These are phyloP conservation scores for Drymonia ruficornis DNA, from an alignment of 2,888 invertebrate species.

Conservation along the genomic window DNA sequence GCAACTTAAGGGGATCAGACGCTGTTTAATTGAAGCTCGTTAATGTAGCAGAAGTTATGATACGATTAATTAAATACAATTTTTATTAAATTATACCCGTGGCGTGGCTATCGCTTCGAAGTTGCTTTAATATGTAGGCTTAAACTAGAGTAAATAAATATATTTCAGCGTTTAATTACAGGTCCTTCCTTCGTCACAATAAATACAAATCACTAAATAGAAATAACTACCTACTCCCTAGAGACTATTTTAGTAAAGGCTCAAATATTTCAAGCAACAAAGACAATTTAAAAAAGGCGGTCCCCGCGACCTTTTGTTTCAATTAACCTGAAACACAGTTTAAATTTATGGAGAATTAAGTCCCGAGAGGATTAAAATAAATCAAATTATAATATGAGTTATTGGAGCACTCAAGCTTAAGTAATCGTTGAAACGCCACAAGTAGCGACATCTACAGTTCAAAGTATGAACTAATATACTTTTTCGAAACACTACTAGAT, in stretches of 20 bases:
- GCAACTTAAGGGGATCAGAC: too few relatives aligned
- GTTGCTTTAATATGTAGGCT: too few relatives aligned
- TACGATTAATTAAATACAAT: too few relatives aligned
- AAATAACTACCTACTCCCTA: too few relatives aligned
- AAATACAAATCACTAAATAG: too few relatives aligned
- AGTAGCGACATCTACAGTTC: slow-evolving; percentile 41
- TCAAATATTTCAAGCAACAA: background rate
- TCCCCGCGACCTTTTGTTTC: slow-evolving; percentile 32
- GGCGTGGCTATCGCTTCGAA: too few relatives aligned
- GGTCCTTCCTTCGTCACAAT: too few relatives aligned
- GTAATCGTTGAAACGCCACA: slow-evolving; percentile 12
- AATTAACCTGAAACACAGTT: slow-evolving; percentile 31
- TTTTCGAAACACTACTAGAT: slow-evolving; percentile 30
- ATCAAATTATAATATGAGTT: slow-evolving; percentile 29
- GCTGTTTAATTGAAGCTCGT: too few relatives aligned
- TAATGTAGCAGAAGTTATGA: too few relatives aligned
- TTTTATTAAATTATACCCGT: too few relatives aligned
- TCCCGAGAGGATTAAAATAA: slow-evolving; percentile 27
- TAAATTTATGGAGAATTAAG: slow-evolving; percentile 26
- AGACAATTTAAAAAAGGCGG: slow-evolving; percentile 1
- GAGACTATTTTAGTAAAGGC: background rate
- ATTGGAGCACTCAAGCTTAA: slow-evolving; percentile 17
- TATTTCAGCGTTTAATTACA: too few relatives aligned
- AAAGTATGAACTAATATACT: slow-evolving; percentile 8
- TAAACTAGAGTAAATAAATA: too few relatives aligned